Base-by-base conservation (phyloP, 2,113 vertebrate species). In the Machaerirhynchus nigripectus region DNA sequence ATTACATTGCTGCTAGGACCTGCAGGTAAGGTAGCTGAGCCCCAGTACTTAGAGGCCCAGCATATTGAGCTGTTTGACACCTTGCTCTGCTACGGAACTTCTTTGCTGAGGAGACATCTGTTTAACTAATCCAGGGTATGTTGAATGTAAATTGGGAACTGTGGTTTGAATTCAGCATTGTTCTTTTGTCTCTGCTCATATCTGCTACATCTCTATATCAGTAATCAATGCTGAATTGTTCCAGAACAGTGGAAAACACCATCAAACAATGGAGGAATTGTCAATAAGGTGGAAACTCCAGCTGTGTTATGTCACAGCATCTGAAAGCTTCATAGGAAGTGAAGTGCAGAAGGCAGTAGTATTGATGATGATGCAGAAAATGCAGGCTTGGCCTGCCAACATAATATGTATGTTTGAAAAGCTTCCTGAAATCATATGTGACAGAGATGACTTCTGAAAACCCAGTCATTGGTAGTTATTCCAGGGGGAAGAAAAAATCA, bases 281-380 rank as follows among this genome's bases (percentile, higher is more conserved):
- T 17, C 37, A 6, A 6, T 67, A 7, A 78, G 56, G 64, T 71
- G 65, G 69, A 39, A 82, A 52, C 19, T 52, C 23, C 0, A 0
- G 11, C 77, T 82, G 19, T 10, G 23, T 42, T 86, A 13, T 19
- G 16, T 71, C 2, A 2, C 37, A 75, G 55, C 44, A 64, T 33
- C 64, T 87, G 55, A 53, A 80, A 81, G 30, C 73, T 37, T 59
- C 2, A 17, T 8, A 55, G 37, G 15, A 84, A 84, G 33, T 24
- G 46, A 76, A 68, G 47, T 49, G 28, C 64, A 55, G 52, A 42
- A n/a, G 31, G n/a, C 23, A 21, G 49, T 9, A 11, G 50, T 35
- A 16, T 30, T 55, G 85, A 13, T 63, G 63, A 20, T 10, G 64
- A n/a, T 57, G 15, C 46, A 65, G 68, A 56, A n/a, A 56, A 1